These are phyloP conservation scores for Eupeodes luniger DNA, from an alignment of 2,888 invertebrate genomes.

Conservation along the genomic window DNA sequence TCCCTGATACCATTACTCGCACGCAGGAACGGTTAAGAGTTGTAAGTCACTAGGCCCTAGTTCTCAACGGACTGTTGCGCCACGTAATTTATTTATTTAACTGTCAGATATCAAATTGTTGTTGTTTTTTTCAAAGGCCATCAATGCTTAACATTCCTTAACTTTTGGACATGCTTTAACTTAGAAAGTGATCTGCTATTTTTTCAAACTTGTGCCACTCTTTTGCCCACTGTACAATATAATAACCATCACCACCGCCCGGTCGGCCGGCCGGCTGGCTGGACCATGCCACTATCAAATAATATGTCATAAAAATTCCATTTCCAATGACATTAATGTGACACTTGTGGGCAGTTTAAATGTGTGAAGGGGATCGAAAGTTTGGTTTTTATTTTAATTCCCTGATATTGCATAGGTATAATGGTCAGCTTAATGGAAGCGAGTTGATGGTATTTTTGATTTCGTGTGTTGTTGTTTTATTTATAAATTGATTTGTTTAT, in stretches of 20 bases:
- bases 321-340: slow-evolving; percentile 72
- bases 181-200: too few species aligned
- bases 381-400: slow-evolving; percentile 50
- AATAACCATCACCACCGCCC: background rate
- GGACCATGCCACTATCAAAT: slow-evolving; percentile 33
- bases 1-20: too few species aligned
- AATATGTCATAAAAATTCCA: slow-evolving; percentile 68
- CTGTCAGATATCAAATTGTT: too few species aligned
- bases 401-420: slow-evolving; percentile 7
- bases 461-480: slow-evolving; percentile 13
- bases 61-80: too few species aligned
- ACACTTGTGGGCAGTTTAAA: slow-evolving; percentile 69
- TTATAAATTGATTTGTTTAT: slow-evolving; percentile 62
- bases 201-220: too few species aligned
- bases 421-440: slow-evolving; percentile 45
- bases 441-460: background rate
- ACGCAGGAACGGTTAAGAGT: too few species aligned
- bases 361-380: slow-evolving; percentile 67
- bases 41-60: too few species aligned
- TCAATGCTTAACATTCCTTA: too few species aligned
- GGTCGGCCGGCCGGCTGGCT: background rate
- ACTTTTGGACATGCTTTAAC: too few species aligned
- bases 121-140: too few species aligned
- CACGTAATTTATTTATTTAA: too few species aligned
- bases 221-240: background rate